Evolutionary conservation across 2,888 invertebrate genomes (phyloP).

Genomic region (Calliphora vomitoria): DNA sequence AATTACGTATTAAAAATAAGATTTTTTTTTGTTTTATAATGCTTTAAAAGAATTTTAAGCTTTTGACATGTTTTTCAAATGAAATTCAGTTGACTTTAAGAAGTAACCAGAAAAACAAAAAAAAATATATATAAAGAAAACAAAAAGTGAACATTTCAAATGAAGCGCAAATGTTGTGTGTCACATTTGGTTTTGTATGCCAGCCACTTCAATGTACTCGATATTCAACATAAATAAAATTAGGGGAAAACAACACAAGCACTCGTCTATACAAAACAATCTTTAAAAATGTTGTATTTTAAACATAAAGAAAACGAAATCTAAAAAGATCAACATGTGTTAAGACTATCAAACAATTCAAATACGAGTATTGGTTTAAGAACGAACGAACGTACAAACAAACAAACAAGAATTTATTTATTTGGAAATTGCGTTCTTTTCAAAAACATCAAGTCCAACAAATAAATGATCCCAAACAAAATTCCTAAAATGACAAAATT

Average conservation of each 20-base stretch:
- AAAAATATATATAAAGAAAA: conserved; percentile 18
- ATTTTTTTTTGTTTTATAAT: conserved; percentile 17
- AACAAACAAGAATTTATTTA: conserved; percentile 25
- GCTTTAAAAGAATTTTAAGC: conserved; percentile 33
- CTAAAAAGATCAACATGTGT: conserved; percentile 66
- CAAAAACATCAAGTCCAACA: conserved; percentile 20
- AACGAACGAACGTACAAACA: too few relatives aligned
- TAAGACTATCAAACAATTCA: conserved; percentile 48
- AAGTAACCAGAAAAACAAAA: conserved; percentile 40
- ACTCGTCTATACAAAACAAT: not conserved
- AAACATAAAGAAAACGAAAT: conserved; percentile 19
- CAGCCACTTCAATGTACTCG: conserved; percentile 31
- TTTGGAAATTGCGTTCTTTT: conserved; percentile 69
- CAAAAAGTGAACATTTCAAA: conserved; percentile 56
- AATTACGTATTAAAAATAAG: conserved; percentile 54
- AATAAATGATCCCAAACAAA: conserved; percentile 40
- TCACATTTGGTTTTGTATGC: conserved; percentile 62
- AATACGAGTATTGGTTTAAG: conserved; percentile 35
- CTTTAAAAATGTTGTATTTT: conserved; percentile 4
- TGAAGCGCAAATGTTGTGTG: conserved; percentile 73
- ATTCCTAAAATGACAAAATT: conserved; percentile 55
- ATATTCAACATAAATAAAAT: conserved; percentile 34
- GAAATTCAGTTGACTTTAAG: conserved; percentile 30
- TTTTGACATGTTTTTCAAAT: conserved; percentile 29
- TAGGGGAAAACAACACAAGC: conserved; percentile 46